Base-by-base conservation (phyloP, 2,113 vertebrate genomes). In the Myotis davidii region DNA sequence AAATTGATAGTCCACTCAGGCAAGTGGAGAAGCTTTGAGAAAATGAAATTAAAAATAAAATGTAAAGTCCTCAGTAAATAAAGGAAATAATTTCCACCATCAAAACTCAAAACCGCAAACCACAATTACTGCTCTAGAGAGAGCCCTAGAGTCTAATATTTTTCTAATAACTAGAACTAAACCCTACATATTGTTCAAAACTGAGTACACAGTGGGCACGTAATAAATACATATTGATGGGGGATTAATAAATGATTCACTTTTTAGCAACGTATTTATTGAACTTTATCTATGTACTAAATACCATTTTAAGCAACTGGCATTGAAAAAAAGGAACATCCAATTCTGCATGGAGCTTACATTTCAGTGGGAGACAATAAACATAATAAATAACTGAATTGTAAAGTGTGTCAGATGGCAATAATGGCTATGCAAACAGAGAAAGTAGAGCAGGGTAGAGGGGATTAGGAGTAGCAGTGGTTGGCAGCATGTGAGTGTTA, bases 41-140 rank as follows among this genome's bases (percentile, higher is more conserved):
- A 78, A 91, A 91, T 70, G 21, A 88, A 78, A 78, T 54, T 42
- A 70, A 91, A 91, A 78, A 83, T 25, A 64, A 77, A 70, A 76
- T 76, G 10, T 25, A 81, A 86, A 81, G 18, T 59, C 83, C 7
- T 65, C 42, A 52, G n/a, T 91, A 86, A 52, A 54, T 5, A 85
- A 11, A 85, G 93, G 25, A 78, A 88, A 18, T 85, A 88, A 89
- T 78, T 91, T 54, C 23, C 20, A 34, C 14, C 39, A 39, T 34
- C 39, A 48, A 93, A 96, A 86, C 45, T 85, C 25, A 85, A 92
- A 95, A 64, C 25, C 34, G 5, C 20, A 86, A 72, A 72, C 27
- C 23, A n/a, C n/a, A 85, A 17, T 78, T 56, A 65, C 10, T 64
- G 45, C 14, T 84, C n/a, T 76, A 69, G 13, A 84, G n/a, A 32